Evolutionary conservation across 2,888 invertebrate species (phyloP), one percentile per base, ranked within the genome.

Genomic region (Odontomyia ornata): DNA sequence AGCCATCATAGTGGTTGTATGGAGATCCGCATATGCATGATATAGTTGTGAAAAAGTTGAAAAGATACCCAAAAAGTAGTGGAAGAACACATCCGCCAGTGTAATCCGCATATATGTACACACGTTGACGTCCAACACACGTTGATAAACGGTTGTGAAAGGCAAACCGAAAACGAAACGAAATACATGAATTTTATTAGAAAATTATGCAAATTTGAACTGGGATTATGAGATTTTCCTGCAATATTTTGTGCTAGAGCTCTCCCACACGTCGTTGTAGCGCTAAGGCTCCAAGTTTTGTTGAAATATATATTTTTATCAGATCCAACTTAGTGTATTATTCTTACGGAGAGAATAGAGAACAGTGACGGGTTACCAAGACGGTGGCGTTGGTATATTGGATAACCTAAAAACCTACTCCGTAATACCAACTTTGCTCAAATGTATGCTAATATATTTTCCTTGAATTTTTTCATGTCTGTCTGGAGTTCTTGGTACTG

Each of bases 101-200:
- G 60, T 21, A 25, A 23, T 60, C 60, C 60, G 18, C 60, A 18
- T 60, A 60, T 25, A 60, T 25, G 23, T 25, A 60, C 60, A 60
- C 21, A 60, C 25, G 60, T 60, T 18, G 23, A 2, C 25, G 36
- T 36, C 36, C 36, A 36, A 3, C 36, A n/a, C n/a, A 36, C 36
- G 27, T 69, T 69, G 69, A 69, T 47, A 69, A 69, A 36, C 43
- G 36, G 69, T 69, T 27, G 73, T 73, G 72, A 36, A 72, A 62
- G 62, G 47, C 75, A 9, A 46, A 21, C 46, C 46, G 47, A 47
- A 57, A 75, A 62, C 75, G 75, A 64, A 64, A 76, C 67, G 62
- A 76, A 72, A 64, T 77, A 79, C 72, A 78, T 76, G 76, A 75
- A 72, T 78, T 77, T 64, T 77, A 77, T 79, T 71, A 77, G 75